These are phyloP conservation scores for Dromiciops gliroides DNA, from an alignment of 2,113 vertebrate species.

Conservation along the genomic window DNA sequence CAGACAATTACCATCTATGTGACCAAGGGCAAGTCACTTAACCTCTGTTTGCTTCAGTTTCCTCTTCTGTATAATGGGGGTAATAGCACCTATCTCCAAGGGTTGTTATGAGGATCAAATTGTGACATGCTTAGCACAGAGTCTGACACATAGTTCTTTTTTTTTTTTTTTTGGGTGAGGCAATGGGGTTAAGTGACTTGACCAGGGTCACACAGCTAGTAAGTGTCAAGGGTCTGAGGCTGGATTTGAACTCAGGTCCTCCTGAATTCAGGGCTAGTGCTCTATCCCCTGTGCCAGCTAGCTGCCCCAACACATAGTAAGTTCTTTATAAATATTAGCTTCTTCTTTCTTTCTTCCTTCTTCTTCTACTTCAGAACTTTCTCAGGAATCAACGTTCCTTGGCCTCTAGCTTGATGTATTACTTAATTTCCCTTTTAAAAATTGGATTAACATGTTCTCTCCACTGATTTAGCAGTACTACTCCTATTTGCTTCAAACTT, in stretches of 20 bases:
- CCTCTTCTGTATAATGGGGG: neutral
- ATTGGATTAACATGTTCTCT: neutral
- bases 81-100: neutral
- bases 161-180: too few species aligned
- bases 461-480: neutral
- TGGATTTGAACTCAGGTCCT: too few species aligned
- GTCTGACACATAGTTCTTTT: neutral
- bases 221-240: too few species aligned
- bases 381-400: neutral
- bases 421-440: neutral
- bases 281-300: too few species aligned
- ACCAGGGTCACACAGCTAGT: too few species aligned
- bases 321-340: neutral
- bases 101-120: neutral
- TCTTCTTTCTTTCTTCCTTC: too few species aligned
- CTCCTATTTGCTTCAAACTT: neutral
- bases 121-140: neutral
- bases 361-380: neutral
- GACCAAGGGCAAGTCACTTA: neutral
- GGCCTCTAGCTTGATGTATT: neutral
- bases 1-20: neutral
- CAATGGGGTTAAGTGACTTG: too few species aligned
- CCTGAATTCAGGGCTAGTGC: too few species aligned
- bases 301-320: neutral
- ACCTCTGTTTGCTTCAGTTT: neutral